Evolutionary conservation across 1,140 invertebrate species (phyloP).

Genomic region (Drosophila sucinea): DNA sequence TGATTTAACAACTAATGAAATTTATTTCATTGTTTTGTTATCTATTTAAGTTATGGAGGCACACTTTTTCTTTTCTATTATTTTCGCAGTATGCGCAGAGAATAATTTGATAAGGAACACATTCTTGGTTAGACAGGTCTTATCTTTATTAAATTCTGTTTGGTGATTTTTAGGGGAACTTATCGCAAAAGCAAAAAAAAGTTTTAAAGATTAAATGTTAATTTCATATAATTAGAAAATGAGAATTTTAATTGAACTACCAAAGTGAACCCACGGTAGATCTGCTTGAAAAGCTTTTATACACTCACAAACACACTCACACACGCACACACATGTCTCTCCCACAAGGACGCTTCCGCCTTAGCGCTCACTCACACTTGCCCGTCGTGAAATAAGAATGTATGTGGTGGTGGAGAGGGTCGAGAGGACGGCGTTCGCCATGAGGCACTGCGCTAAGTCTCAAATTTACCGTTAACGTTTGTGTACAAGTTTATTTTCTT

Average conservation of each 20-base stretch:
- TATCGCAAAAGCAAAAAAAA: constrained; percentile 16
- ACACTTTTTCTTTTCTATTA: neutral
- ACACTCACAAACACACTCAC: constrained; percentile 16
- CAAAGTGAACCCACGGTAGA: constrained; percentile 15
- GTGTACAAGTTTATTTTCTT: constrained; percentile 35
- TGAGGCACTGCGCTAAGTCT: constrained; percentile 57
- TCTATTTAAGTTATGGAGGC: neutral
- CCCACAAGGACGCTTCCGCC: constrained; percentile 71
- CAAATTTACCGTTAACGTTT: constrained; percentile 73
- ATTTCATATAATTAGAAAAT: constrained; percentile 4
- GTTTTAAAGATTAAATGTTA: constrained; percentile 19
- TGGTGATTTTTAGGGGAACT: constrained; percentile 9
- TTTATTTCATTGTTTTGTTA: constrained; percentile 12
- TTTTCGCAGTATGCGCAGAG: neutral
- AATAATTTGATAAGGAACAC: constrained; percentile 19
- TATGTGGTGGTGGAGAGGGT: neutral
- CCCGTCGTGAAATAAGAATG: neutral
- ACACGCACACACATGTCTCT: constrained; percentile 46
- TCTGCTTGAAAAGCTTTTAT: constrained; percentile 1
- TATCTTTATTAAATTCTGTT: constrained; percentile 16
- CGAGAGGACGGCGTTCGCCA: constrained; percentile 10
- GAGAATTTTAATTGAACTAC: neutral
- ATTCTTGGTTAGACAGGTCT: constrained; percentile 5
- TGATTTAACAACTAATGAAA: neutral
- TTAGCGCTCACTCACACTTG: constrained; percentile 41